Percentiles rank a stretch among this genome's conserved stretches.
Conservation (phyloP, 2,113 vertebrate genomes). For the Ophiodon elongatus region DNA sequence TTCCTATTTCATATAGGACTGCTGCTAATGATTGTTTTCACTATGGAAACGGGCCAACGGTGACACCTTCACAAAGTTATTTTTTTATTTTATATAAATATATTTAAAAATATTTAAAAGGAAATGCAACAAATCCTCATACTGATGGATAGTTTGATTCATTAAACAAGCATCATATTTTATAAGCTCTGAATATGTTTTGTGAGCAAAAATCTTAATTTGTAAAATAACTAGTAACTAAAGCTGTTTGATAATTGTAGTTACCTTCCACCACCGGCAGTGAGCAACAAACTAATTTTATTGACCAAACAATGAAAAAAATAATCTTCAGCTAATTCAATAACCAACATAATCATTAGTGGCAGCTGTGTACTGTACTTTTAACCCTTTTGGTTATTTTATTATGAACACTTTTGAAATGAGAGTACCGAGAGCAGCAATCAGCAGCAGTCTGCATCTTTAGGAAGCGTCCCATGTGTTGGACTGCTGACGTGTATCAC, state of each 20-base stretch:
- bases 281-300: neutral
- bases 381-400: neutral
- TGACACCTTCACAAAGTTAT: neutral
- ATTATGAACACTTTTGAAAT: neutral
- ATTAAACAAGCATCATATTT: neutral
- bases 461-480: slow-evolving; percentile 39
- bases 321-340: neutral
- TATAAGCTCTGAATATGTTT: neutral
- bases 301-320: neutral
- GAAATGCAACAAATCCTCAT: neutral
- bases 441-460: neutral
- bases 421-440: neutral
- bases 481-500: slow-evolving; percentile 40
- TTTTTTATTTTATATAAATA: too few relatives aligned
- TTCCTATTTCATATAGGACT: too few relatives aligned
- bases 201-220: neutral
- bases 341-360: neutral
- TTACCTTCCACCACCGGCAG: neutral
- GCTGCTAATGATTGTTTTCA: too few relatives aligned
- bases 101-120: neutral
- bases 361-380: neutral
- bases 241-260: neutral
- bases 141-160: neutral
- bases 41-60: too few relatives aligned
- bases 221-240: neutral